Evolutionary conservation across 2,888 invertebrate genomes (phyloP), one percentile per base, ranked within the genome.

Genomic region (Tetramorium bicarinatum): DNA sequence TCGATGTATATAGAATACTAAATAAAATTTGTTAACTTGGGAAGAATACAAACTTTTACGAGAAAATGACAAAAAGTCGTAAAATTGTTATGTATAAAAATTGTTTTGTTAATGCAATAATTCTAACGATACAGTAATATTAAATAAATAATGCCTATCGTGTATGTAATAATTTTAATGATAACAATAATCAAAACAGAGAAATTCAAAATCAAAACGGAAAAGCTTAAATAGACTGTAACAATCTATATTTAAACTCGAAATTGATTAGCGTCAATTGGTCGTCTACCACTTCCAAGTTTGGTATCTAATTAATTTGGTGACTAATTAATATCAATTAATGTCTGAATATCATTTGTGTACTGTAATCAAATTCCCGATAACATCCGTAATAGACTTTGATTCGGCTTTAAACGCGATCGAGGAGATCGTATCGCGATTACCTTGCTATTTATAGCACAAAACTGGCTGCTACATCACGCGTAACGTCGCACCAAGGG

Each of bases 401-500:
- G 56, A 72, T 80, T 80, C 34, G 25, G 54, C 54, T 47, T 59
- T 62, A 82, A 82, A 54, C 15, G 15, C 62, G 2, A 64, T 54
- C 52, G 9, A 21, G 76, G n/a, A 64, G 18, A 29, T 61, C 41
- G 41, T 18, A 52, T 76, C 62, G 62, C 41, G 44, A 56, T 34
- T 59, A 34, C 47, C 8, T 7, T 38, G 41, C 79, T 72, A 80
- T 72, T 72, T 72, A 49, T 59, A 56, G 38, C 13, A 18, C 49
- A 47, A 59, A 47, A 21, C 18, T 72, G 72, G 54, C 59, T 79
- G 71, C 25, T 69, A 47, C n/a, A 56, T 69, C 47, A 38, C 34
- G 47, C 29, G 34, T 59, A 71, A 71, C 38, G 21, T 59, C 6
- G 25, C 41, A 54, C 15, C 18, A 6, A 1, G 13, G 18, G 3